phyloP scores from a whole-genome alignment of 1,140 invertebrate species.

The Drosophila parabipectinata region DNA sequence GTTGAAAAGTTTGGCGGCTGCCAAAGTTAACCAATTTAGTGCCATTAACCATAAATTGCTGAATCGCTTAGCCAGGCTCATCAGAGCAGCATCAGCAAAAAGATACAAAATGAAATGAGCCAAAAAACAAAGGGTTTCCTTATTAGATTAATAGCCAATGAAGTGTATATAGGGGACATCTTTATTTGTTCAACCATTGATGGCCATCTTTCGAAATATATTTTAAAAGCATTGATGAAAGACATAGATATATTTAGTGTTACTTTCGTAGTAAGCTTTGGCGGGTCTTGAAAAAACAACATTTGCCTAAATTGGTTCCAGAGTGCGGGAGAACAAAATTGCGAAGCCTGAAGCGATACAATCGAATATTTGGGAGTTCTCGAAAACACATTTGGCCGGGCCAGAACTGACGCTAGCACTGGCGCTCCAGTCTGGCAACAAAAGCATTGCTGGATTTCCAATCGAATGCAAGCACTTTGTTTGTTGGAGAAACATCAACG shows the following conservation, averaged over 20 bases:
- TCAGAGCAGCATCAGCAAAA: not conserved
- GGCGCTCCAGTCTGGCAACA: not conserved
- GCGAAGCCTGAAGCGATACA: constrained; percentile 16
- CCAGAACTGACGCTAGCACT: not conserved
- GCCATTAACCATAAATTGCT: constrained; percentile 61
- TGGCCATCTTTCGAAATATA: not conserved
- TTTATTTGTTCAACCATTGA: no score
- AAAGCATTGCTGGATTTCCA: constrained; percentile 23
- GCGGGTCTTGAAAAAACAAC: constrained; percentile 31
- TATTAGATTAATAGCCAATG: not conserved
- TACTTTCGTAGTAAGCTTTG: constrained; percentile 25
- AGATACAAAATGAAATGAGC: not conserved
- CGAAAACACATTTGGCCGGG: constrained; percentile 25
- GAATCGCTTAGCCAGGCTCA: constrained; percentile 50
- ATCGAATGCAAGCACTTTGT: constrained; percentile 33
- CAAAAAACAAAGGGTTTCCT: not conserved
- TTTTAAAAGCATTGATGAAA: not conserved
- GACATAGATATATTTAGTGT: not conserved
- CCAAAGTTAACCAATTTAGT: constrained; percentile 78
- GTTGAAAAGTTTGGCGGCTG: constrained; percentile 63
- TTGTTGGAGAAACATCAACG: constrained; percentile 12
- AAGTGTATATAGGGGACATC: not conserved
- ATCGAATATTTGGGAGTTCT: constrained; percentile 32
- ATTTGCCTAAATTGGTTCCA: constrained; percentile 1
- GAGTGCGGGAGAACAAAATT: not conserved